Conservation (phyloP, 2,113 vertebrate species). For the Aegotheles bennettii region DNA sequence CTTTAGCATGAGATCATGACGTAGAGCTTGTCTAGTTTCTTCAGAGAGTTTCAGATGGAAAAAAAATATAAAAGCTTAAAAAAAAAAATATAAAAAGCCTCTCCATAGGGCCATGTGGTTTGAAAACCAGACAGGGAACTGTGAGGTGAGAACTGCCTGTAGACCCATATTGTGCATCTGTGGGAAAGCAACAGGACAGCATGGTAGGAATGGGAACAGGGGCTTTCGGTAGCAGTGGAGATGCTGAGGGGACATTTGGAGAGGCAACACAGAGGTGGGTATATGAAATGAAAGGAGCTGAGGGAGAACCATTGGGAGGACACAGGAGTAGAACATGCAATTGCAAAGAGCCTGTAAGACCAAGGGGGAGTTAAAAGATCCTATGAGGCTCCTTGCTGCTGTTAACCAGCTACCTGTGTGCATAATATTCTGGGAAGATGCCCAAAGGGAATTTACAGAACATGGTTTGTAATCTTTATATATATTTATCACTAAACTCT, state of each 20-base stretch:
- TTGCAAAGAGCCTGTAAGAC: background rate
- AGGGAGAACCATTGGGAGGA: background rate
- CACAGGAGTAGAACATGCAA: background rate
- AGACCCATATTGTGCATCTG: rapidly evolving
- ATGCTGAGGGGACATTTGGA: background rate
- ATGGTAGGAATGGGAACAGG: rapidly evolving
- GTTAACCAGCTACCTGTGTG: background rate
- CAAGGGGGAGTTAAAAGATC: background rate
- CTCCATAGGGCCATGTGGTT: background rate
- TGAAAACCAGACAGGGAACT: background rate
- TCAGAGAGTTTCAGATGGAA: background rate
- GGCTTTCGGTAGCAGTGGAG: background rate
- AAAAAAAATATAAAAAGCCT: background rate
- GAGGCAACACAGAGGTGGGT: background rate
- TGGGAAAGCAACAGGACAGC: background rate
- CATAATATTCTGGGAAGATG: background rate
- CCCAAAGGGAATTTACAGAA: background rate
- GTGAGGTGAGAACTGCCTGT: background rate
- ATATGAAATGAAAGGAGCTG: background rate
- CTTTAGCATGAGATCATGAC: background rate
- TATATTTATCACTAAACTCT: background rate
- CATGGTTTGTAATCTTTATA: background rate
- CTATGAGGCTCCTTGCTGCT: background rate
- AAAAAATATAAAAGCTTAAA: background rate
- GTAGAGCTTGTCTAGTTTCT: background rate